Conservation (phyloP, 2,113 vertebrate genomes). For the Accipiter cooperii region DNA sequence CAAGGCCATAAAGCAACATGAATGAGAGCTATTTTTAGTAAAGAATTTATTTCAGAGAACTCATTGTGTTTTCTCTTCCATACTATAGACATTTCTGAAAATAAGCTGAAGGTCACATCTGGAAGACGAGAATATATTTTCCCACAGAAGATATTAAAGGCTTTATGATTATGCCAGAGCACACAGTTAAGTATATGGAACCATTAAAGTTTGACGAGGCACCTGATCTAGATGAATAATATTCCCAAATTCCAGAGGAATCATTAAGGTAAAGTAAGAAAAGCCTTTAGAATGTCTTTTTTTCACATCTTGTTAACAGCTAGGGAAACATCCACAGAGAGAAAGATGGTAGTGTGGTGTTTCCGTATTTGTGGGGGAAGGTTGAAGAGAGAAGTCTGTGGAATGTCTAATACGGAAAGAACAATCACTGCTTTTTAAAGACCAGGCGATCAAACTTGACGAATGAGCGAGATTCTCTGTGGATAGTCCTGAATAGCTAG, state of each 20-base stretch:
- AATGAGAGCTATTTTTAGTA: neutral
- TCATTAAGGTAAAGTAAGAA: slow-evolving; percentile 23
- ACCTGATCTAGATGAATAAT: slow-evolving; percentile 51
- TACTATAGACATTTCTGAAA: slow-evolving; percentile 4
- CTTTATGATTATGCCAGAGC: slow-evolving; percentile 49
- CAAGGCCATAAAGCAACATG: neutral
- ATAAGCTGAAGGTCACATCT: slow-evolving; percentile 46
- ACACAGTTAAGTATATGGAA: slow-evolving; percentile 48
- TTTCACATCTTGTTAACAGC: neutral
- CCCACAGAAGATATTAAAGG: slow-evolving; percentile 42
- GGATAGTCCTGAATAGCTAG: neutral
- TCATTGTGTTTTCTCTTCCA: neutral
- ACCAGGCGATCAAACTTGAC: neutral
- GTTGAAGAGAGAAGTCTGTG: neutral
- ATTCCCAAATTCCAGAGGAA: slow-evolving; percentile 42
- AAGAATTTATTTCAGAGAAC: neutral
- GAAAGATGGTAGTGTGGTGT: neutral
- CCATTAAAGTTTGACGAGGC: slow-evolving; percentile 46
- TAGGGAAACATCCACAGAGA: neutral
- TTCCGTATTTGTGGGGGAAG: neutral
- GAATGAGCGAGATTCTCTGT: slow-evolving; percentile 23
- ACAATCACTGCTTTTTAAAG: neutral
- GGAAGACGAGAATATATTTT: slow-evolving; percentile 39
- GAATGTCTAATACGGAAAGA: slow-evolving; percentile 11
- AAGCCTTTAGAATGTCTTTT: neutral